Percentiles rank a stretch among this genome's conserved stretches.
These are phyloP conservation scores for Ecdyonurus torrentis DNA, from an alignment of 2,888 invertebrate species.

Conservation along the genomic window DNA sequence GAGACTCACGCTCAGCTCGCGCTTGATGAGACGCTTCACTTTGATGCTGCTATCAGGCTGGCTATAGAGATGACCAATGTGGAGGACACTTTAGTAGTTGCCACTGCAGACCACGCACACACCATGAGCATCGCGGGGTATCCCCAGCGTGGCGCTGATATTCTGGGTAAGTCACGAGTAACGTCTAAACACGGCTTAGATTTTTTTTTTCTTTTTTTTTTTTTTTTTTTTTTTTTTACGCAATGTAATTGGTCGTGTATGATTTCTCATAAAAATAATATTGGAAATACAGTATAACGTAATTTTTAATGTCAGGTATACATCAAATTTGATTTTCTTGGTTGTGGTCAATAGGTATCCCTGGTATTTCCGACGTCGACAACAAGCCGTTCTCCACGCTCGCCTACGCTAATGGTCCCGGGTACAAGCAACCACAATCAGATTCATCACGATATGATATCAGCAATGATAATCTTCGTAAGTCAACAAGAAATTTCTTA, in stretches of 20 bases:
- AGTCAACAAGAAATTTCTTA: neutral
- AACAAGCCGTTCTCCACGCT: conserved; percentile 45
- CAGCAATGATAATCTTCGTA: conserved; percentile 27
- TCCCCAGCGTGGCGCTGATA: conserved; percentile 41
- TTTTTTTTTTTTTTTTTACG: conserved; percentile 29
- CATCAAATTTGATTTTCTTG: too few species aligned
- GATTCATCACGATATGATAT: conserved; percentile 38
- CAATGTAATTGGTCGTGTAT: conserved; percentile 40
- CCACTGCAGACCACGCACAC: conserved; percentile 63
- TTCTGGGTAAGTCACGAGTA: conserved; percentile 36
- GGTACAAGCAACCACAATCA: conserved; percentile 26
- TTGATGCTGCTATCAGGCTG: conserved; percentile 27
- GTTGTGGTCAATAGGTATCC: conserved; percentile 28
- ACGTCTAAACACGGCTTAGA: too few species aligned
- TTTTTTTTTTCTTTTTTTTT: too few species aligned
- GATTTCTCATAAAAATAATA: too few species aligned
- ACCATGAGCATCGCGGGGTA: conserved; percentile 63
- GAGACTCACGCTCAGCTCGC: conserved; percentile 40
- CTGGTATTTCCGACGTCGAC: conserved; percentile 32
- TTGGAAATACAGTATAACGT: too few species aligned
- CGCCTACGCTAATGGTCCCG: conserved; percentile 60
- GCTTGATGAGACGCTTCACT: conserved; percentile 57
- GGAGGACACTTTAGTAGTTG: conserved; percentile 36
- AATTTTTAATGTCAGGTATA: too few species aligned
- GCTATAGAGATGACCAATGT: conserved; percentile 24